These are phyloP conservation scores for Danio jaintianensis DNA, from an alignment of 2,797 vertebrate species.

Conservation along the genomic window DNA sequence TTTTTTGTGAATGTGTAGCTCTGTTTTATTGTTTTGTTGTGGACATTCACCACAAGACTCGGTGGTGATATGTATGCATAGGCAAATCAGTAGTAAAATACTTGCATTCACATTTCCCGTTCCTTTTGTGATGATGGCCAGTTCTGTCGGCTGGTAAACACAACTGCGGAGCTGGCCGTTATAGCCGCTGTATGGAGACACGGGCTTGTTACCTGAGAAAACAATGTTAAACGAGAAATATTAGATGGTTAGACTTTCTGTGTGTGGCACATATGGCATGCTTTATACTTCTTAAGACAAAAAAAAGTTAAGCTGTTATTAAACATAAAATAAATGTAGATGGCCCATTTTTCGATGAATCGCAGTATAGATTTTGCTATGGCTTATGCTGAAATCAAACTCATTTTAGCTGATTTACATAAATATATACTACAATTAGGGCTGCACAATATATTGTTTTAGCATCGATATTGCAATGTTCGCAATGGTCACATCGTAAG, in stretches of 20 bases:
- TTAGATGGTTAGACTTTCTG: neutral
- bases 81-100: slow-evolving; percentile 33
- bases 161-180: slow-evolving; percentile 88
- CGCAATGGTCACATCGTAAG: too few relatives aligned
- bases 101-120: slow-evolving; percentile 78
- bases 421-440: neutral
- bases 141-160: slow-evolving; percentile 95
- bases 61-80: slow-evolving; percentile 13
- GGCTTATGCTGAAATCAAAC: neutral
- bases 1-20: neutral
- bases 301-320: neutral
- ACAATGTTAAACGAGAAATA: neutral
- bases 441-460: too few relatives aligned
- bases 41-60: neutral
- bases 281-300: neutral
- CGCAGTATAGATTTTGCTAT: neutral
- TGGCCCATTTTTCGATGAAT: neutral
- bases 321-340: neutral
- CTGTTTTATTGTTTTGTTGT: neutral
- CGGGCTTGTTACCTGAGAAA: slow-evolving; percentile 82
- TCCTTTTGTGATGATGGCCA: slow-evolving; percentile 90
- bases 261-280: neutral
- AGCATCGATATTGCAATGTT: too few relatives aligned
- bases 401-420: neutral
- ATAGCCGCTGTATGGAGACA: slow-evolving; percentile 94